Conservation (phyloP, 2,888 invertebrate species). For the Anaspis maculata region DNA sequence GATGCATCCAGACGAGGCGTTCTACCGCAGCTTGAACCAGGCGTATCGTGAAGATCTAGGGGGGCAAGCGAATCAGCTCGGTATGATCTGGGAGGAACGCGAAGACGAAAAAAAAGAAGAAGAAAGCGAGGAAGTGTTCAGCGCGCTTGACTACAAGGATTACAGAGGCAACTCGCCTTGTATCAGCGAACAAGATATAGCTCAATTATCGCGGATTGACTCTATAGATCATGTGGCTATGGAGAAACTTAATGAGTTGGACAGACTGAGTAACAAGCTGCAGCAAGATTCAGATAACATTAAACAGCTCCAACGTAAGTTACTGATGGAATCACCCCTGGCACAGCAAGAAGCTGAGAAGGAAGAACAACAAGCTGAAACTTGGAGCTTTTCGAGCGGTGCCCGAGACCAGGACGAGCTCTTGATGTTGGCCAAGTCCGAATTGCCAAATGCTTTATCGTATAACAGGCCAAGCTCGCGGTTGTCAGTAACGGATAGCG, state of each 20-base stretch:
- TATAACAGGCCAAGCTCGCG: slow-evolving; percentile 49
- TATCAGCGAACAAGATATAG: slow-evolving; percentile 70
- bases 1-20: slow-evolving; percentile 69
- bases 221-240: slow-evolving; percentile 70
- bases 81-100: slow-evolving; percentile 81
- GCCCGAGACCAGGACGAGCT: slow-evolving; percentile 55
- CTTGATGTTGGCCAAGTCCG: slow-evolving; percentile 44
- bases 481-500: slow-evolving; percentile 54
- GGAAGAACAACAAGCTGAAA: slow-evolving; percentile 52
- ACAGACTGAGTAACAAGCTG: slow-evolving; percentile 65
- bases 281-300: slow-evolving; percentile 72
- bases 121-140: slow-evolving; percentile 58
- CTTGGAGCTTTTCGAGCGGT: slow-evolving; percentile 62
- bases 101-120: slow-evolving; percentile 47
- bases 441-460: slow-evolving; percentile 42
- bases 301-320: slow-evolving; percentile 63
- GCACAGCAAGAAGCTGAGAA: slow-evolving; percentile 44
- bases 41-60: slow-evolving; percentile 71
- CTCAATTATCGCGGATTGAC: slow-evolving; percentile 65
- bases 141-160: slow-evolving; percentile 70
- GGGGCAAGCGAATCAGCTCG: slow-evolving; percentile 63
- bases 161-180: slow-evolving; percentile 67
- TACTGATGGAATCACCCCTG: slow-evolving; percentile 56
- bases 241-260: slow-evolving; percentile 70
- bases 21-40: slow-evolving; percentile 80